These are phyloP conservation scores for Eurytoma adleriae DNA, from an alignment of 2,888 invertebrate species.

Conservation along the genomic window DNA sequence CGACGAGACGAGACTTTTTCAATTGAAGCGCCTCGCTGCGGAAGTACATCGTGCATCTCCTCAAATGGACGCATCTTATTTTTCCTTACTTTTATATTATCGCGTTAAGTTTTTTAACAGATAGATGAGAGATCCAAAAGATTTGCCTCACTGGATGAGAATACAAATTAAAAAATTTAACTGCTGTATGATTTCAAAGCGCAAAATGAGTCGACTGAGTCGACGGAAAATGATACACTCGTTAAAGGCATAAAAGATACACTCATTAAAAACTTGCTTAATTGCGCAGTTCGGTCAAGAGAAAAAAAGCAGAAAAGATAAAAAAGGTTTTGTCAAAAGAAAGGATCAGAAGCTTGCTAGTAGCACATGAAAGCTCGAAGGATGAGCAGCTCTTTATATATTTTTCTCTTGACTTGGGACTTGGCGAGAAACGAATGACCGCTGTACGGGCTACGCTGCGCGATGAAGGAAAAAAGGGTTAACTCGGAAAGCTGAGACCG, in stretches of 20 bases:
- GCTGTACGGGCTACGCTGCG: neutral
- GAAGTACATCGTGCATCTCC: neutral
- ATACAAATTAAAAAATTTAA: too few species aligned
- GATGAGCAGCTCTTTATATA: conserved; percentile 40
- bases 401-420: conserved; percentile 25
- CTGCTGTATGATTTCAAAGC: conserved; percentile 22
- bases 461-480: conserved; percentile 10
- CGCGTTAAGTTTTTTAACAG: too few species aligned
- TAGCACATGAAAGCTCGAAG: conserved; percentile 34
- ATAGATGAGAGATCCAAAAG: too few species aligned
- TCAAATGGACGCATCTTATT: neutral
- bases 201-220: conserved; percentile 18
- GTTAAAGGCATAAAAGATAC: conserved; percentile 41
- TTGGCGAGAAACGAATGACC: conserved; percentile 18
- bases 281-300: conserved; percentile 34
- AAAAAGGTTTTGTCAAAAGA: conserved; percentile 1
- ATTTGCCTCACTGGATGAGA: conserved; percentile 3
- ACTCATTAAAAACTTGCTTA: conserved; percentile 50
- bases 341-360: conserved; percentile 19
- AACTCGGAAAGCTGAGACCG: neutral
- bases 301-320: conserved; percentile 15
- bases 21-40: neutral
- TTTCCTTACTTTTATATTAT: too few species aligned
- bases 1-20: conserved; percentile 14
- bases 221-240: too few species aligned